Evolutionary conservation across 2,888 invertebrate genomes (phyloP).

Genomic region (Spisula solida): DNA sequence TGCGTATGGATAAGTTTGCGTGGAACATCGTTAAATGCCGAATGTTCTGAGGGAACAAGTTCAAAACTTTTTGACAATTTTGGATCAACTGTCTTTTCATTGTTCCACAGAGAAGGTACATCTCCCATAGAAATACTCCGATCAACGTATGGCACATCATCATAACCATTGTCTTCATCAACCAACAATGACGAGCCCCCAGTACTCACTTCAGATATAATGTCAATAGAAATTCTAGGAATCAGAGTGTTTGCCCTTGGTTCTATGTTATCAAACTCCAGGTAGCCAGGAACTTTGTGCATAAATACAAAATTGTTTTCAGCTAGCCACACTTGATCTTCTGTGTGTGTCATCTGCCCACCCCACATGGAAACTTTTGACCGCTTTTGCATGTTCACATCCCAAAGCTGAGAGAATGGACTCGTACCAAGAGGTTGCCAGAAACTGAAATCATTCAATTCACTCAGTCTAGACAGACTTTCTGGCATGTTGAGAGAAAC

Average conservation of each 20-base stretch:
- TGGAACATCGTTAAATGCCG: conserved; percentile 83
- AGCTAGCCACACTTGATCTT: conserved; percentile 58
- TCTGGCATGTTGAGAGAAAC: conserved; percentile 41
- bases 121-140: conserved; percentile 74
- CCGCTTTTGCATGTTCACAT: conserved; percentile 76
- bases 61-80: conserved; percentile 78
- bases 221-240: conserved; percentile 73
- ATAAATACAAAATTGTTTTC: conserved; percentile 58
- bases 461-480: conserved; percentile 33
- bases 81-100: conserved; percentile 60
- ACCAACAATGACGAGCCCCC: conserved; percentile 56
- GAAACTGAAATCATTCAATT: conserved; percentile 39
- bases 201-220: conserved; percentile 59
- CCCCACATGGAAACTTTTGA: conserved; percentile 63
- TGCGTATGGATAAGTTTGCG: conserved; percentile 78
- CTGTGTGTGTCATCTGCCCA: conserved; percentile 32
- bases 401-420: conserved; percentile 75
- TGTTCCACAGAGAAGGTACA: conserved; percentile 65
- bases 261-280: background rate
- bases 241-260: conserved; percentile 70
- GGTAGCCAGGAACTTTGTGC: background rate
- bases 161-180: conserved; percentile 56
- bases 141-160: conserved; percentile 56
- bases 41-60: conserved; percentile 81
- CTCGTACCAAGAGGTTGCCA: conserved; percentile 59